These are phyloP conservation scores for Monopterus albus DNA, from an alignment of 2,113 vertebrate genomes.

Conservation along the genomic window DNA sequence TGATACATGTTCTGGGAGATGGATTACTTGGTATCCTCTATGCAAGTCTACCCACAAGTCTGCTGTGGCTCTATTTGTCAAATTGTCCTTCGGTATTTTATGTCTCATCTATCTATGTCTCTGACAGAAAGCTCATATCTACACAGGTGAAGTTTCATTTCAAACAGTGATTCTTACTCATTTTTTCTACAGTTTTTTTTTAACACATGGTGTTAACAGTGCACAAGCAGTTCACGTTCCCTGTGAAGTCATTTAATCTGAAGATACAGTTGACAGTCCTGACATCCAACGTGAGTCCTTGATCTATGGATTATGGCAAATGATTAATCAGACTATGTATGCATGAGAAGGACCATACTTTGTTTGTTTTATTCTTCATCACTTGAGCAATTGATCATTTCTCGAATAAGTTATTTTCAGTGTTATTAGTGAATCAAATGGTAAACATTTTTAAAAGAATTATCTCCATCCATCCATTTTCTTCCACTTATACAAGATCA, in stretches of 20 bases:
- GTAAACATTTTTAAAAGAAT: too few relatives aligned
- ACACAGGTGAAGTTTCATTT: conserved; percentile 52
- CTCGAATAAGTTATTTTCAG: not conserved
- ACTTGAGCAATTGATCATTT: not conserved
- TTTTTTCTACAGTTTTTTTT: conserved; percentile 45
- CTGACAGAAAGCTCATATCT: conserved; percentile 27
- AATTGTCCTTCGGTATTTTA: conserved; percentile 55
- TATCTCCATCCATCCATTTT: too few relatives aligned
- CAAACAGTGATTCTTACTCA: conserved; percentile 31
- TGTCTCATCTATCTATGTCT: conserved; percentile 66
- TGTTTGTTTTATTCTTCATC: not conserved
- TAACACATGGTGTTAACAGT: conserved; percentile 18
- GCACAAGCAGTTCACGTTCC: conserved; percentile 6
- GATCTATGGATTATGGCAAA: conserved; percentile 1
- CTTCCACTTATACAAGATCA: too few relatives aligned
- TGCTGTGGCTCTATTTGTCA: conserved; percentile 74
- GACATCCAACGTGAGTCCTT: conserved; percentile 1
- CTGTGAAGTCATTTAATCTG: conserved; percentile 19
- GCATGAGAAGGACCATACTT: not conserved
- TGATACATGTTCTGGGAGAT: conserved; percentile 76
- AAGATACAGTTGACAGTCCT: conserved; percentile 1
- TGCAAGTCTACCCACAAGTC: conserved; percentile 60
- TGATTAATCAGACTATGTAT: conserved; percentile 1
- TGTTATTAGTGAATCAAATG: not conserved
- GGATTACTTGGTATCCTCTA: conserved; percentile 67